Conservation (phyloP, 2,888 invertebrate species). For the Rutpela maculata region DNA sequence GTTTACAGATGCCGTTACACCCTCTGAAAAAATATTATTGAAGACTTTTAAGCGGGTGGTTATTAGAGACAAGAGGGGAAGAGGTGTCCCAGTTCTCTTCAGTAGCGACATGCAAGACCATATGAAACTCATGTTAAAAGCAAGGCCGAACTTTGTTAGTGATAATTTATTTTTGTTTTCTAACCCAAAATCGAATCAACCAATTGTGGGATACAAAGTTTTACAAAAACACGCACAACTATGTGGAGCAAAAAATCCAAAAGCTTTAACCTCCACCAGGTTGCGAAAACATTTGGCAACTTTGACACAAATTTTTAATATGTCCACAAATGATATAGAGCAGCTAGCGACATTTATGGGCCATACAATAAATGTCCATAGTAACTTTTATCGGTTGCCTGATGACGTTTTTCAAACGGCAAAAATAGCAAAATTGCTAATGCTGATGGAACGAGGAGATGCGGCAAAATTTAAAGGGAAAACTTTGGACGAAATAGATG, state of each 20-base stretch:
- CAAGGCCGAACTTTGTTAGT: not conserved
- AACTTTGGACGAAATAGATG: slow-evolving; percentile 49
- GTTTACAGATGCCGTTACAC: slow-evolving; percentile 52
- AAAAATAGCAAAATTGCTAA: slow-evolving; percentile 55
- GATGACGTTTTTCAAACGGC: slow-evolving; percentile 58
- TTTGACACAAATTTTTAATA: slow-evolving; percentile 59
- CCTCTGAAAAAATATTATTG: slow-evolving; percentile 59
- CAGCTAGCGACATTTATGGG: slow-evolving; percentile 62
- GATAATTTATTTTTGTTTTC: slow-evolving; percentile 39
- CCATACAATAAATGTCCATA: slow-evolving; percentile 54
- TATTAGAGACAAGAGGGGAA: slow-evolving; percentile 58
- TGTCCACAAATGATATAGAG: slow-evolving; percentile 59
- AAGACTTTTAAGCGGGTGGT: slow-evolving; percentile 59
- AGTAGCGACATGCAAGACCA: slow-evolving; percentile 57
- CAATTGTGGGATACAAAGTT: slow-evolving; percentile 52
- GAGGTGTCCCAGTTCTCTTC: slow-evolving; percentile 59
- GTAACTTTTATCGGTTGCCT: slow-evolving; percentile 53
- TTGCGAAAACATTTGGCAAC: slow-evolving; percentile 62
- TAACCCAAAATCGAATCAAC: slow-evolving; percentile 30
- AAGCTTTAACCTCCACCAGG: slow-evolving; percentile 57
- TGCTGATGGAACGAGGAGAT: slow-evolving; percentile 52
- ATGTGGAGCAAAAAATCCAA: slow-evolving; percentile 58
- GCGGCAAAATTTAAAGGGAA: slow-evolving; percentile 52
- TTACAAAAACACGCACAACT: slow-evolving; percentile 47
- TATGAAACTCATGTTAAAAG: slow-evolving; percentile 48